Conservation (phyloP, 2,113 vertebrate species). For the Solea solea region DNA sequence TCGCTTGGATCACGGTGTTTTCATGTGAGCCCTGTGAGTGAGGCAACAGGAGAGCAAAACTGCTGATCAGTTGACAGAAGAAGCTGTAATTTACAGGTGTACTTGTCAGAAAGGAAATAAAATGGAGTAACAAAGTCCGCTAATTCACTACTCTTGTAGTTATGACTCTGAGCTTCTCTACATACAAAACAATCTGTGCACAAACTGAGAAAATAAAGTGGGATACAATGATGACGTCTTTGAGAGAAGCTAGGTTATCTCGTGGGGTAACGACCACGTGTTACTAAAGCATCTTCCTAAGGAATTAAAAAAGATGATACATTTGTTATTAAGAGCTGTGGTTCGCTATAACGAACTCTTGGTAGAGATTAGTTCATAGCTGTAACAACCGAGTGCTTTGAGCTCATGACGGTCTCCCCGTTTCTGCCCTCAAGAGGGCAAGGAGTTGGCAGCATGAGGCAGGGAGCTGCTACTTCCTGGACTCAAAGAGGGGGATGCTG, state of each 20-base stretch:
- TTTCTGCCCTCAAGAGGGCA: conserved; percentile 26
- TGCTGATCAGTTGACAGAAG: not conserved
- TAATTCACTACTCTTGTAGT: not conserved
- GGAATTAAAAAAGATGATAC: conserved; percentile 5
- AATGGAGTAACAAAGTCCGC: not conserved
- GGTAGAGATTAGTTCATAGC: not conserved
- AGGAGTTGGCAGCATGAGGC: conserved; percentile 77
- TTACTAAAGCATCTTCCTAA: conserved; percentile 13
- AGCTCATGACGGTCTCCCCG: conserved; percentile 8
- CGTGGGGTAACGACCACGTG: conserved; percentile 1
- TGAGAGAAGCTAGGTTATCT: not conserved
- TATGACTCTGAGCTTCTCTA: not conserved
- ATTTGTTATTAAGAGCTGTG: conserved; percentile 5
- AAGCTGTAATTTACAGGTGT: not conserved
- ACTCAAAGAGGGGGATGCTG: conserved; percentile 74
- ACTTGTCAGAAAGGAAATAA: not conserved
- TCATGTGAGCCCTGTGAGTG: not conserved
- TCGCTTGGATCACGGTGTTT: too few relatives aligned
- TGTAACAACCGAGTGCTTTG: not conserved
- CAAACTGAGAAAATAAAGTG: not conserved
- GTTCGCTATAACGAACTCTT: not conserved
- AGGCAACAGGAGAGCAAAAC: not conserved
- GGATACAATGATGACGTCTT: not conserved
- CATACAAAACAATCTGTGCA: not conserved
- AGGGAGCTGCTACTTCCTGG: conserved; percentile 79